phyloP scores from a whole-genome alignment of 2,113 vertebrate species.

The Stercorarius parasiticus region DNA sequence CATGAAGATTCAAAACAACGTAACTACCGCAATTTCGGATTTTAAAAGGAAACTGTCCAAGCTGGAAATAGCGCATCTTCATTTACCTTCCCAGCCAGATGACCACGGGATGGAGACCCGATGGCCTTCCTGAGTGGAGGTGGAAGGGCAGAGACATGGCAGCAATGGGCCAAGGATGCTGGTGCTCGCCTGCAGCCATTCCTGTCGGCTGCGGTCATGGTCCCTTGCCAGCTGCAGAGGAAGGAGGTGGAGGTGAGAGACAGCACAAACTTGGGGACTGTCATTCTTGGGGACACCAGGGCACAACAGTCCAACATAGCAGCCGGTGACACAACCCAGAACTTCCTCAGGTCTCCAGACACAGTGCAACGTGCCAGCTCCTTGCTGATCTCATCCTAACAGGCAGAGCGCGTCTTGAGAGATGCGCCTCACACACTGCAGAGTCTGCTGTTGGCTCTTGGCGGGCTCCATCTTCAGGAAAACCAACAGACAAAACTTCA shows the following conservation, averaged over 20 bases:
- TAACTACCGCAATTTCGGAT: fast-evolving
- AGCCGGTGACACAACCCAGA: not conserved
- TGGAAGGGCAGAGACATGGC: not conserved
- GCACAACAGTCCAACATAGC: not conserved
- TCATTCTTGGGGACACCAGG: not conserved
- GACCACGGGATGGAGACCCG: fast-evolving
- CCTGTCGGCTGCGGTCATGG: fast-evolving
- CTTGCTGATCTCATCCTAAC: not conserved
- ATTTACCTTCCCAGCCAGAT: not conserved
- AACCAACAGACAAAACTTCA: fast-evolving
- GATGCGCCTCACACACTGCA: not conserved
- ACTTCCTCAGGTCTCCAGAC: not conserved
- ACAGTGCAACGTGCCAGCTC: fast-evolving
- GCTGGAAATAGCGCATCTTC: not conserved
- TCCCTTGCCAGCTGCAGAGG: not conserved
- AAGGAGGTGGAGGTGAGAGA: not conserved
- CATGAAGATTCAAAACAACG: fast-evolving
- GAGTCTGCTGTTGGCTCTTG: not conserved
- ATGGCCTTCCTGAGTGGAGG: not conserved
- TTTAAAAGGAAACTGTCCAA: not conserved
- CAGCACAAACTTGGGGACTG: not conserved
- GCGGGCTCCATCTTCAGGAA: fast-evolving
- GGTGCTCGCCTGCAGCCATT: too few species aligned
- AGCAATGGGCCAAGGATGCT: not conserved
- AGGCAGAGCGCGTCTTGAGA: fast-evolving